Evolutionary conservation across 1,140 invertebrate species (phyloP), one percentile per base, ranked within the genome.

Genomic region (Rhizoglyphus robini): DNA sequence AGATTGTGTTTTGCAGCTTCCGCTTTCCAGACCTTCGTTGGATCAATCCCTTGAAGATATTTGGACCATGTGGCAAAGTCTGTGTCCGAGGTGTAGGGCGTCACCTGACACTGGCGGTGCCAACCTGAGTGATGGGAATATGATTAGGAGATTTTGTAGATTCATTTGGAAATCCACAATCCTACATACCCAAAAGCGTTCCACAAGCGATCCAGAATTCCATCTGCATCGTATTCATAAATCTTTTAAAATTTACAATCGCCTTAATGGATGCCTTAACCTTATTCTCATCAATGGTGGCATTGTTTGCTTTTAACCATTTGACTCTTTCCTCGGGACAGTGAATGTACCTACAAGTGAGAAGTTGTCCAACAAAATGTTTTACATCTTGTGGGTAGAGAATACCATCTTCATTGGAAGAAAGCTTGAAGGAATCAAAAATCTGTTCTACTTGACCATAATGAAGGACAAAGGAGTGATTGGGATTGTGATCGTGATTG

Each of bases 81-180:
- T 11, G 81, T 78, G 74, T 82, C 81, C 69, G 75, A 74, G 31
- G 77, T 77, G 69, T 82, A 76, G 3, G 79, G 72, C 29, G 82
- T 82, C 15, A 82, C 75, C 69, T 77, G 79, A 75, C 81, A 82
- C 70, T 82, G 79, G 29, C 81, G 71, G 68, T 74, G 81, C 77
- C 80, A 82, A n/a, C n/a, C n/a, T n/a, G n/a, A n/a, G n/a, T n/a
- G n/a, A n/a, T n/a, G n/a, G n/a, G n/a, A n/a, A n/a, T n/a, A n/a
- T n/a, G n/a, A n/a, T n/a, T n/a, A n/a, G n/a, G n/a, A n/a, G n/a
- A n/a, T n/a, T n/a, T n/a, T n/a, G n/a, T n/a, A n/a, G n/a, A n/a
- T n/a, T n/a, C n/a, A n/a, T n/a, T n/a, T n/a, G n/a, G n/a, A n/a
- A n/a, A 63, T 81, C 81, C 27, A 58, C 3, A n/a, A 58, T n/a